Percentiles rank a stretch among this genome's conserved stretches.
These are phyloP conservation scores for Neodiprion pinetum DNA, from an alignment of 1,140 invertebrate genomes.

Conservation along the genomic window DNA sequence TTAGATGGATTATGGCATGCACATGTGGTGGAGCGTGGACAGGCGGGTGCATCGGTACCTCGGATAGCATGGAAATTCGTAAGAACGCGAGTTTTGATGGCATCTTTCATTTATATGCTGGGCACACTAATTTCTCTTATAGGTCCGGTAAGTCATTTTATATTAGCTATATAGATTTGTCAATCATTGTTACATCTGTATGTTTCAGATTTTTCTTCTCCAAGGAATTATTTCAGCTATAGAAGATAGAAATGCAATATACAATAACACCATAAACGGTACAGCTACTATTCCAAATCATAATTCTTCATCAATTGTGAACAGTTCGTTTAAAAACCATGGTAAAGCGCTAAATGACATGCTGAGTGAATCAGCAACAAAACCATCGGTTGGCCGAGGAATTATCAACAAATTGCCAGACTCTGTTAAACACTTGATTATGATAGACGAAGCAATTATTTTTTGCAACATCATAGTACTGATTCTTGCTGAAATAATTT, in stretches of 20 bases:
- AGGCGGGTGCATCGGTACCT: conserved; percentile 38
- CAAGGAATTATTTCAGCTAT: conserved; percentile 29
- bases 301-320: neutral
- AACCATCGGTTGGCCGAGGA: neutral
- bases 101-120: conserved; percentile 34
- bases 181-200: neutral
- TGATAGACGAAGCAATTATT: conserved; percentile 33
- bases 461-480: conserved; percentile 30
- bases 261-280: neutral
- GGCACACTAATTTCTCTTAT: conserved; percentile 34
- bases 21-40: conserved; percentile 36
- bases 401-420: conserved; percentile 13
- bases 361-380: too few relatives aligned
- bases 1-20: conserved; percentile 37
- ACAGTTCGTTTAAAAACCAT: neutral
- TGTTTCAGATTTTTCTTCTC: conserved; percentile 28
- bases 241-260: conserved; percentile 21
- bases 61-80: conserved; percentile 41
- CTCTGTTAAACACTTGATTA: conserved; percentile 19
- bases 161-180: neutral
- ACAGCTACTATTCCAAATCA: neutral
- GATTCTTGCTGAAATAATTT: conserved; percentile 31
- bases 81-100: conserved; percentile 36
- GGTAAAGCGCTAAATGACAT: neutral
- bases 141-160: conserved; percentile 30